Evolutionary conservation across 2,797 vertebrate genomes (phyloP).

Genomic region (Peromyscus attwateri): DNA sequence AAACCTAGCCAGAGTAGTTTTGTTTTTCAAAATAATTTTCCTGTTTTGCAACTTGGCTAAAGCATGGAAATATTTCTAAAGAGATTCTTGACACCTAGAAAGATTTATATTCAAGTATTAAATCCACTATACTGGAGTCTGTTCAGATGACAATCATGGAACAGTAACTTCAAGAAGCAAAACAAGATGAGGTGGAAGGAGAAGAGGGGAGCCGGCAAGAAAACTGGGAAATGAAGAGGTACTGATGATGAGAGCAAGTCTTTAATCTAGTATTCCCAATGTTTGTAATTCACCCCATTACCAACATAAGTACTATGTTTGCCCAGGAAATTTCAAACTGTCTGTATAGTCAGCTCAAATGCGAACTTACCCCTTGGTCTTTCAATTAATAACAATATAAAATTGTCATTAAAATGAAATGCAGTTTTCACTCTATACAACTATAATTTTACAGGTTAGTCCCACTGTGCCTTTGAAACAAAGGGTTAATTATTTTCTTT

Average conservation of each 20-base stretch:
- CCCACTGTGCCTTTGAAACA: slow-evolving; percentile 83
- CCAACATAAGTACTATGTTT: not conserved
- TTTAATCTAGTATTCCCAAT: not conserved
- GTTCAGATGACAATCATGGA: not conserved
- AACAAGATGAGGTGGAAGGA: not conserved
- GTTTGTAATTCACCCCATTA: not conserved
- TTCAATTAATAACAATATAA: not conserved
- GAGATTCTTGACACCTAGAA: not conserved
- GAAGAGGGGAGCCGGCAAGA: not conserved
- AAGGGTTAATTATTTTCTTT: slow-evolving; percentile 83
- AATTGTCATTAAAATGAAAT: slow-evolving; percentile 84
- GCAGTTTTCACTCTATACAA: slow-evolving; percentile 80
- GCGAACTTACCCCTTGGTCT: not conserved
- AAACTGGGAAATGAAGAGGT: not conserved
- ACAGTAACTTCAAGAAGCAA: not conserved
- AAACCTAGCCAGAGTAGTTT: not conserved
- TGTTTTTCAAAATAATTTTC: slow-evolving; percentile 25
- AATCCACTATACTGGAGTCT: not conserved
- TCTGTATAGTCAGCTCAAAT: not conserved
- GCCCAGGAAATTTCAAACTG: not conserved
- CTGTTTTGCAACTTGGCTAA: slow-evolving; percentile 9
- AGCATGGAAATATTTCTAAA: slow-evolving; percentile 43
- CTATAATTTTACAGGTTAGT: slow-evolving; percentile 81
- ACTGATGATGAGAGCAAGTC: not conserved
- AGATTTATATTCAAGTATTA: not conserved